phyloP scores from a whole-genome alignment of 2,113 vertebrate genomes.

The Sus scrofa region DNA sequence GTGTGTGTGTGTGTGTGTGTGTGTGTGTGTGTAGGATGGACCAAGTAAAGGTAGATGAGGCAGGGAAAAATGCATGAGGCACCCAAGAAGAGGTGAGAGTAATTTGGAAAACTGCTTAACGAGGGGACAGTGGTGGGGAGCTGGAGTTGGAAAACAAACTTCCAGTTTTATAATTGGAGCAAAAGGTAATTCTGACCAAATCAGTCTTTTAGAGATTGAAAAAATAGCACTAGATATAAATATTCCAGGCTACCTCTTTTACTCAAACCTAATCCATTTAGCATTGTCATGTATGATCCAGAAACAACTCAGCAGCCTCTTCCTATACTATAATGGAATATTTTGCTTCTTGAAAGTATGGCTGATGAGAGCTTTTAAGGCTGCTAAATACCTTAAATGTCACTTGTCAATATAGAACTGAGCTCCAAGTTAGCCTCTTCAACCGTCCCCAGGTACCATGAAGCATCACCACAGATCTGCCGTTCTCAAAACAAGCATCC shows the following conservation, averaged over 20 bases:
- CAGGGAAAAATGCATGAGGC: neutral
- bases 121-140: neutral
- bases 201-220: neutral
- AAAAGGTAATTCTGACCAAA: neutral
- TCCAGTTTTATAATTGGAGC: neutral
- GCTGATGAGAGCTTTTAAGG: neutral
- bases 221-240: neutral
- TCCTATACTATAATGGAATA: neutral
- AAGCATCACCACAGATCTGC: too few relatives aligned
- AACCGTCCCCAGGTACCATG: neutral
- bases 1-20: neutral
- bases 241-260: neutral
- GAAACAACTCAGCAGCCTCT: neutral
- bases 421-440: neutral
- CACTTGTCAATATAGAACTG: neutral
- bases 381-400: neutral
- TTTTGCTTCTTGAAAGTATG: neutral
- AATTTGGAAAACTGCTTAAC: neutral
- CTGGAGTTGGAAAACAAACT: neutral
- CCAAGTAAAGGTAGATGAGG: neutral
- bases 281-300: neutral
- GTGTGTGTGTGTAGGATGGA: neutral
- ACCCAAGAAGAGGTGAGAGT: neutral
- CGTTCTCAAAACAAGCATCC: neutral
- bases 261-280: neutral